Base-by-base conservation (phyloP, 2,888 invertebrate species). In the Cyclophora albipunctata region DNA sequence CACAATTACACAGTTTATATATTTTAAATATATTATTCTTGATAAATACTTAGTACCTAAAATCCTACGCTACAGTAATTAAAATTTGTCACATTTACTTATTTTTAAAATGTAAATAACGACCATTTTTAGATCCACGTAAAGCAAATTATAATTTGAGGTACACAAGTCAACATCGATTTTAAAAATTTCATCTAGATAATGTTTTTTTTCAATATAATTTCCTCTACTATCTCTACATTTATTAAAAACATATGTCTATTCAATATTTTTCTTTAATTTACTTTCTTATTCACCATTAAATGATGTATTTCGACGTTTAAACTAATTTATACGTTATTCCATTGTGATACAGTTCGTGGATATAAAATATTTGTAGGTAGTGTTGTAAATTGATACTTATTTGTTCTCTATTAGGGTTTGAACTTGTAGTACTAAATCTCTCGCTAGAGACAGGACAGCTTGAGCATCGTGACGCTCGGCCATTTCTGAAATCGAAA, bases 351-450 rank as follows among this genome's bases (percentile, higher is more conserved):
- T 45, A 45, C 45, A 40, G 35, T 47, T 20, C 5, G 35, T 34
- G n/a, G 7, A 35, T 5, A 42, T 47, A 35, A 34, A 46, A 43
- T 40, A 42, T n/a, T 45, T 45, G 7, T 47, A 7, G 34, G 40
- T 46, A 34, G 40, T 48, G 0, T 40, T 40, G 42, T 45, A 62
- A 61, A 58, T 52, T 61, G 48, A 58, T 63, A 55, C 78, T 90
- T 91, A 96, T 89, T 97, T 96, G 84, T 97, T 96, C 81, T 97
- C 97, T 58, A 98, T 97, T 54, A 98, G 90, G 66, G 95, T 94
- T 85, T 98, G 98, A 59, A 98, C 91, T 85, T 96, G 95, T 53
- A 94, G 89, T 5, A 98, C 96, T 57, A 98, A 89, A 67, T 96
- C 96, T 63, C 98, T 90, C 0, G 98, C 95, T 56, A 97, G 89